Evolutionary conservation across 2,797 vertebrate species (phyloP), one percentile per base, ranked within the genome.

Genomic region (Eupleurogrammus muticus): DNA sequence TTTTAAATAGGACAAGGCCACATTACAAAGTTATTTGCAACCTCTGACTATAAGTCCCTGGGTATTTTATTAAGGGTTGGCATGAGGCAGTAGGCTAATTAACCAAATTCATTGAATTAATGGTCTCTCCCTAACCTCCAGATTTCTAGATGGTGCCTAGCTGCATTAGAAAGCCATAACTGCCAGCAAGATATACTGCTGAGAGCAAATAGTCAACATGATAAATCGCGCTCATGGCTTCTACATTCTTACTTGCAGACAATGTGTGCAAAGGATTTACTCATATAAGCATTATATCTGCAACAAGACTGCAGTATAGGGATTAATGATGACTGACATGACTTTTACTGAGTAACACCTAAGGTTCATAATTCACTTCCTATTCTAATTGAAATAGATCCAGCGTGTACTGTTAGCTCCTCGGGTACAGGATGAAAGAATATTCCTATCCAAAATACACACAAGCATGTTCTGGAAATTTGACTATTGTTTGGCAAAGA

Each of bases 31-130:
- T 76, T 73, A 71, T 55, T 68, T 75, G 53, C 63, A 84, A 72
- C 74, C 53, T 74, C 63, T 73, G 60, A 67, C 68, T 66, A 62
- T 3, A 68, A 56, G 48, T 86, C 75, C 50, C 77, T 19, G 11
- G 71, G 52, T 70, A 49, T 79, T 83, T 85, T 75, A 81, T 79
- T 64, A 59, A 65, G 56, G 69, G 40, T 67, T 82, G 83, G 72
- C 80, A 85, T 24, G 38, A 83, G 65, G 51, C 68, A 60, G 66
- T 9, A 42, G 73, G 77, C 71, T 86, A 84, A 89, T 90, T 86
- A 85, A 69, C 84, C 67, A 81, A 79, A 85, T 83, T 79, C 48
- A 72, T 46, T 81, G 70, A 85, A 87, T 83, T 82, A 89, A 83
- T 76, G 81, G 76, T 66, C 62, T 64, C 66, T 75, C 66, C 34